Conservation (phyloP, 2,888 invertebrate genomes). For the Toxonevra muliebris region DNA sequence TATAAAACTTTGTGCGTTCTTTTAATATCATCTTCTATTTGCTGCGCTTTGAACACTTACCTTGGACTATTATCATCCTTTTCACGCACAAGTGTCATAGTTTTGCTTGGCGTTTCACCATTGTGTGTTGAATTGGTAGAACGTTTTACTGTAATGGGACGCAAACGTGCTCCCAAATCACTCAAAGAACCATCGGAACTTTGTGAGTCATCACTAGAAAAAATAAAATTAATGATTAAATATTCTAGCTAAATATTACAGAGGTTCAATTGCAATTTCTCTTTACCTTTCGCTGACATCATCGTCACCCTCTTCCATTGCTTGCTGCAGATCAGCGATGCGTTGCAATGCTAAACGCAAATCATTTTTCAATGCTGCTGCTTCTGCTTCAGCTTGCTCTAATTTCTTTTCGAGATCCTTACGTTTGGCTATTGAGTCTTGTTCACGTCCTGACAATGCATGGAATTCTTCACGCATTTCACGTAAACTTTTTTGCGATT, state of each 20-base stretch:
- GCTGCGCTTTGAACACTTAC: constrained; percentile 48
- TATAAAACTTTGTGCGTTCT: not conserved
- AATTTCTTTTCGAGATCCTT: constrained; percentile 81
- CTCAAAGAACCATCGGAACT: constrained; percentile 60
- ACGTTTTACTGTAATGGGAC: constrained; percentile 59
- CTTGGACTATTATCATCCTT: constrained; percentile 64
- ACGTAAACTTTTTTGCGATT: constrained; percentile 75
- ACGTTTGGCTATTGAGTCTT: constrained; percentile 77
- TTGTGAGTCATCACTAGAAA: constrained; percentile 53
- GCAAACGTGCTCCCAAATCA: constrained; percentile 62
- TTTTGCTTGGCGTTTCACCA: constrained; percentile 50
- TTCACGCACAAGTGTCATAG: constrained; percentile 60
- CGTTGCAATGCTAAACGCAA: constrained; percentile 87
- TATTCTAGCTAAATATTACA: not conserved
- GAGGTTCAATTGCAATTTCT: not conserved
- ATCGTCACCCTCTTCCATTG: constrained; percentile 86
- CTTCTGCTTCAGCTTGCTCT: constrained; percentile 76
- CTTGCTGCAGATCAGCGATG: constrained; percentile 91
- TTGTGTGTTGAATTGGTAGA: constrained; percentile 45
- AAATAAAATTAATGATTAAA: not conserved
- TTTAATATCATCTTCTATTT: not conserved
- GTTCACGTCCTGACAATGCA: constrained; percentile 75
- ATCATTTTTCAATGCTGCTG: constrained; percentile 78
- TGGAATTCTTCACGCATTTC: constrained; percentile 84
- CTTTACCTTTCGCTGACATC: constrained; percentile 65